Base-by-base conservation (phyloP, 1,140 invertebrate genomes). In the Luehdorfia chinensis region DNA sequence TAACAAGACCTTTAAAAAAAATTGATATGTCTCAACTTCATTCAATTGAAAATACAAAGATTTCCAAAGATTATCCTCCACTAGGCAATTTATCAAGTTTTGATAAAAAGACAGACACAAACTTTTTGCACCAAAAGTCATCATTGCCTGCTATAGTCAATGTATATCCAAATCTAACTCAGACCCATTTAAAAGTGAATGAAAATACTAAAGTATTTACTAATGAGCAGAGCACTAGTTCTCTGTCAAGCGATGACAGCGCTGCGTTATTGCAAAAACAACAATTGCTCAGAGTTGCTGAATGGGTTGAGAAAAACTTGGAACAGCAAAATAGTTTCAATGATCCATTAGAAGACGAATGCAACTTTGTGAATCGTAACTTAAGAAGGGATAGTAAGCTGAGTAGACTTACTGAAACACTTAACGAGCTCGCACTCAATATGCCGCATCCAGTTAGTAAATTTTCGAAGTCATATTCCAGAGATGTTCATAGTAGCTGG, bases 231-330 rank as follows among this genome's bases (percentile, higher is more conserved):
- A 88, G 87, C 36, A 87, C 85, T 1, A 88, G 87, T 51, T 88
- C 87, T 1, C 45, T 88, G 15, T 88, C 87, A 2, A 88, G 87
- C 32, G 87, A 88, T 28, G 87, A 88, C 25, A 88, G 87, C 37
- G 87, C 87, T 0, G 85, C 83, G n/a, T 46, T 88, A 31, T 43
- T 90, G 14, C 85, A 90, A 47, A 89, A 90, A 8, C 89, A 90
- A 32, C 91, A 92, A 39, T 66, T 92, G 28, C 89, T 91, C 11
- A 85, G 92, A 47, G 91, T 93, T 4, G 91, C 91, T 1, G 91
- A 93, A 48, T 92, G 91, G 91, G 90, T 92, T 12, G 89, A 91
- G 60, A 89, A 89, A 52, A 90, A 90, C 54, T 66, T 87, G 30
- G 84, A 87, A 46, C 84, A 87, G 49, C 84, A 86, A 47, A 86